Conservation (phyloP, 2,888 invertebrate genomes). For the Cosmorhoe ocellata region DNA sequence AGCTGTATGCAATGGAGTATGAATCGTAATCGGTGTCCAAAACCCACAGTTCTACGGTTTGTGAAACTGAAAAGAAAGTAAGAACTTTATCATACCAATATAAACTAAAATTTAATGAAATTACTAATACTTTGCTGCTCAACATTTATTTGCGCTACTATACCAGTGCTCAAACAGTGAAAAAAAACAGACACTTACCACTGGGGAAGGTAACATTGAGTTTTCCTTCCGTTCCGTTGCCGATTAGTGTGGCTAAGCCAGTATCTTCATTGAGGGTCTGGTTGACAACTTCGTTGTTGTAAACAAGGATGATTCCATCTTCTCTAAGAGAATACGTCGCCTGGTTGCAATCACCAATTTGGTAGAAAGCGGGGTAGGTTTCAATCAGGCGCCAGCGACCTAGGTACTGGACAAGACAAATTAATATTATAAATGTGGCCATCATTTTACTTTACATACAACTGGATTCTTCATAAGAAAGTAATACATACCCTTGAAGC, state of each 20-base stretch:
- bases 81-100: no score
- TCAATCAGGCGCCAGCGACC: conserved; percentile 84
- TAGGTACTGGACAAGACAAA: conserved; percentile 43
- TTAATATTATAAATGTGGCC: no score
- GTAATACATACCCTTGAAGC: conserved; percentile 45
- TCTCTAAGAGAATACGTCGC: conserved; percentile 73
- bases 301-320: conserved; percentile 41
- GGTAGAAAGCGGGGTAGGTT: conserved; percentile 82
- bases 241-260: conserved; percentile 64
- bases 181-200: conserved; percentile 45
- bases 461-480: background rate
- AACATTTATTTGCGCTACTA: no score
- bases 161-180: no score
- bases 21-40: conserved; percentile 82
- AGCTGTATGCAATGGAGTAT: conserved; percentile 84
- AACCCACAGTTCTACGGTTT: conserved; percentile 43
- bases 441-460: no score
- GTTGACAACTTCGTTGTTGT: conserved; percentile 59
- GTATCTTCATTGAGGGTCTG: conserved; percentile 71
- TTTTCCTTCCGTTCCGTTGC: conserved; percentile 59
- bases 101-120: no score
- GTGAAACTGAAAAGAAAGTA: conserved; percentile 32
- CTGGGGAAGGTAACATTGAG: conserved; percentile 68
- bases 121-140: no score
- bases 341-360: conserved; percentile 83